phyloP scores from a whole-genome alignment of 2,113 vertebrate genomes.

The Brienomyrus brachyistius region DNA sequence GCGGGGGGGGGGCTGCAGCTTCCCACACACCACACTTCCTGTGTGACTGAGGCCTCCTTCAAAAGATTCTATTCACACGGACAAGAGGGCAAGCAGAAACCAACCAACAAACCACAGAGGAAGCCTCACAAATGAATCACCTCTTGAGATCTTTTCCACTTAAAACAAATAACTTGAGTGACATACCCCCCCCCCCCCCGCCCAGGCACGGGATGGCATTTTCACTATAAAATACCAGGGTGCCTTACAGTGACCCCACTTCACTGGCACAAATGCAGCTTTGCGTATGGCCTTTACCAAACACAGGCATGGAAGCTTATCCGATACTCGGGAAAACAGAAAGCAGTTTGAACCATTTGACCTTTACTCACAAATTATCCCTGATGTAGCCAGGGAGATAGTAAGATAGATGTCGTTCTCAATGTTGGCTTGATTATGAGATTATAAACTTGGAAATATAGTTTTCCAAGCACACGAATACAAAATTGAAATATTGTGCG shows the following conservation, averaged over 20 bases:
- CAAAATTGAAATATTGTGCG: background rate
- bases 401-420: background rate
- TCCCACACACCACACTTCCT: slow-evolving; percentile 40
- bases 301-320: background rate
- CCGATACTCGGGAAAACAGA: background rate
- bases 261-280: background rate
- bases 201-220: background rate
- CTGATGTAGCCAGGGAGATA: background rate
- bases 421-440: background rate
- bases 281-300: background rate
- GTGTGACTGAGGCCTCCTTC: slow-evolving; percentile 24
- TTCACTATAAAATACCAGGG: background rate
- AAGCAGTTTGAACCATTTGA: background rate
- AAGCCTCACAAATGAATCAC: slow-evolving; percentile 13
- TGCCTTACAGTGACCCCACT: background rate
- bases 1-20: slow-evolving; percentile 10
- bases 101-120: background rate
- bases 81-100: slow-evolving; percentile 12
- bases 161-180: background rate
- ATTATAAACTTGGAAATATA: background rate
- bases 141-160: background rate
- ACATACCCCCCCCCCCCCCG: background rate
- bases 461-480: background rate
- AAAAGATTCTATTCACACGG: slow-evolving; percentile 47
- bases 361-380: background rate